phyloP scores from a whole-genome alignment of 2,888 invertebrate species.

The Pardosa pseudoannulata region DNA sequence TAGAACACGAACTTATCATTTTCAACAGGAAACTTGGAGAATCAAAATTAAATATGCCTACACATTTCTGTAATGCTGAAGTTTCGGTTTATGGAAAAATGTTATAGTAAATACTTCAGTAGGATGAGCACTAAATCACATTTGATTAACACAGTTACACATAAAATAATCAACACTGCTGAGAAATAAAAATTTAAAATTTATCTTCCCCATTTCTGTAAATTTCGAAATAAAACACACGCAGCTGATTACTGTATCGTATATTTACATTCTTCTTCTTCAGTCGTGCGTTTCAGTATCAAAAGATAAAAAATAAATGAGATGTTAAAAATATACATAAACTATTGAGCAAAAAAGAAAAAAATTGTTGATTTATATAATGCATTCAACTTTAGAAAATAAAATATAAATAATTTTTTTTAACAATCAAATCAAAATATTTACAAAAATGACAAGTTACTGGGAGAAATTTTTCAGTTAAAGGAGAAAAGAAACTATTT shows the following conservation, averaged over 20 bases:
- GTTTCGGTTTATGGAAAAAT: constrained; percentile 4
- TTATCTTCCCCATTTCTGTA: constrained; percentile 18
- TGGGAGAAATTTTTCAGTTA: too few relatives aligned
- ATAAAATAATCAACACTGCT: background rate
- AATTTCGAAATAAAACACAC: constrained; percentile 63
- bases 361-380: too few relatives aligned
- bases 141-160: background rate
- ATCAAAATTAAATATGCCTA: constrained; percentile 28
- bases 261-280: constrained; percentile 49
- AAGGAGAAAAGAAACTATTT: too few relatives aligned
- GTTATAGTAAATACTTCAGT: background rate
- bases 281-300: background rate
- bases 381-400: too few relatives aligned
- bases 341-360: too few relatives aligned
- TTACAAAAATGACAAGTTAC: too few relatives aligned
- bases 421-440: too few relatives aligned
- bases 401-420: too few relatives aligned
- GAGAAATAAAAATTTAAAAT: background rate
- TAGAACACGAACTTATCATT: background rate
- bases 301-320: background rate
- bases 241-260: constrained; percentile 56
- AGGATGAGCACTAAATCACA: background rate
- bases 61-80: constrained; percentile 45
- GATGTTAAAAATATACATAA: too few relatives aligned
- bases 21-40: constrained; percentile 30